Evolutionary conservation across 2,113 vertebrate genomes (phyloP).

Genomic region (Gambusia affinis): DNA sequence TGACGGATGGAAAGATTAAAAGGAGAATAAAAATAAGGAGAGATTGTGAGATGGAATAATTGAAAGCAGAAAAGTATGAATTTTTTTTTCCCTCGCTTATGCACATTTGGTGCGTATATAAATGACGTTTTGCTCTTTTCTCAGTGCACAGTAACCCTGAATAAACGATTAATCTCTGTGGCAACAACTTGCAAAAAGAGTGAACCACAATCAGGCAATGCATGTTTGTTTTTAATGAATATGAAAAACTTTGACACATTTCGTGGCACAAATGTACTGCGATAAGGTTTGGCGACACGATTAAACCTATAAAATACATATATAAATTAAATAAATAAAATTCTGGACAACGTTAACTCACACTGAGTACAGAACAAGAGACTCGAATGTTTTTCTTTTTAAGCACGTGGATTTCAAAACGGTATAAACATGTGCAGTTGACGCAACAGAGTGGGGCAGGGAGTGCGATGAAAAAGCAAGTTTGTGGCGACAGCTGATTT

Average conservation of each 20-base stretch:
- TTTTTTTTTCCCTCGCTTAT: background rate
- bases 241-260: conserved; percentile 27
- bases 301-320: conserved; percentile 28
- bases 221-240: conserved; percentile 42
- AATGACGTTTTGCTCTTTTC: background rate
- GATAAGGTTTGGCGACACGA: conserved; percentile 21
- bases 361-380: conserved; percentile 13
- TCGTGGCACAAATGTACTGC: conserved; percentile 21
- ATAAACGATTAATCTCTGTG: background rate
- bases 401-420: conserved; percentile 9
- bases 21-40: background rate
- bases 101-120: background rate
- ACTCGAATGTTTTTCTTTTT: conserved; percentile 15
- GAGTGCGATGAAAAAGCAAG: conserved; percentile 22
- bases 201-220: conserved; percentile 8
- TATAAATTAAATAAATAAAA: conserved; percentile 65
- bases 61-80: too few species aligned
- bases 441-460: conserved; percentile 14
- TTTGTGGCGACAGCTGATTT: background rate
- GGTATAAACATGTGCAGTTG: conserved; percentile 33
- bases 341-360: conserved; percentile 26
- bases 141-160: background rate
- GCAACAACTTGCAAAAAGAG: background rate
- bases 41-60: background rate
- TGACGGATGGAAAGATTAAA: background rate